Conservation (phyloP, 2,888 invertebrate species). For the Pasiphila rectangulata region DNA sequence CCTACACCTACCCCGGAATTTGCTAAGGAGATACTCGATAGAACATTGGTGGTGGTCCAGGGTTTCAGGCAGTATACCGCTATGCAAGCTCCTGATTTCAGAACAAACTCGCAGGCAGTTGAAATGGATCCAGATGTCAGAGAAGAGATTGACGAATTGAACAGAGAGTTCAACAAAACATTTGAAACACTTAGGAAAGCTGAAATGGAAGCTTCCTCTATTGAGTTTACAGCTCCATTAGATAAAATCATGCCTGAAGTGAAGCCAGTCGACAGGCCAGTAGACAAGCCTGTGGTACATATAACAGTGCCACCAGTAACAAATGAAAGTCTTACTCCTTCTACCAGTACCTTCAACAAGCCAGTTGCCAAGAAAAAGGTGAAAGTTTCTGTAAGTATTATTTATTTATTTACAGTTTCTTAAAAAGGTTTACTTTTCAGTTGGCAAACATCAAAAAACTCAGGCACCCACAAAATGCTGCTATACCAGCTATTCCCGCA, state of each 20-base stretch:
- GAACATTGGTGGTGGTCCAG: slow-evolving; percentile 85
- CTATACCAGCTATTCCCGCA: too few relatives aligned
- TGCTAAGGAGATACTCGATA: slow-evolving; percentile 76
- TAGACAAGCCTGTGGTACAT: not conserved
- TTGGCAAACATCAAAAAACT: too few relatives aligned
- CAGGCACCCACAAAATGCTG: too few relatives aligned
- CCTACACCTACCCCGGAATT: slow-evolving; percentile 51
- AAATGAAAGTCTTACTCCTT: not conserved
- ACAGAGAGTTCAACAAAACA: slow-evolving; percentile 67
- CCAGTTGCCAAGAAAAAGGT: slow-evolving; percentile 70
- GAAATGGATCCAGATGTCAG: slow-evolving; percentile 57
- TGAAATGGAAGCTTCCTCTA: slow-evolving; percentile 28
- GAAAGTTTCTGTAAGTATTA: slow-evolving; percentile 60
- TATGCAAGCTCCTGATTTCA: slow-evolving; percentile 59
- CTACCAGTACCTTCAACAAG: slow-evolving; percentile 40
- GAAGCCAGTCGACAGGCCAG: not conserved
- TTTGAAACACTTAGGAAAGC: slow-evolving; percentile 61
- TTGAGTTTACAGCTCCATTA: slow-evolving; percentile 41
- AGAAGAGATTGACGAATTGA: slow-evolving; percentile 69
- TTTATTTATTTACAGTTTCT: not conserved
- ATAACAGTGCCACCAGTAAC: not conserved
- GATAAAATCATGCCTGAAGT: slow-evolving; percentile 31
- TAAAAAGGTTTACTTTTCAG: slow-evolving; percentile 51
- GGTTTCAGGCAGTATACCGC: slow-evolving; percentile 84
- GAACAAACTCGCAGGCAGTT: slow-evolving; percentile 39